These are phyloP conservation scores for Mixornis gularis DNA, from an alignment of 2,113 vertebrate genomes.

Conservation along the genomic window DNA sequence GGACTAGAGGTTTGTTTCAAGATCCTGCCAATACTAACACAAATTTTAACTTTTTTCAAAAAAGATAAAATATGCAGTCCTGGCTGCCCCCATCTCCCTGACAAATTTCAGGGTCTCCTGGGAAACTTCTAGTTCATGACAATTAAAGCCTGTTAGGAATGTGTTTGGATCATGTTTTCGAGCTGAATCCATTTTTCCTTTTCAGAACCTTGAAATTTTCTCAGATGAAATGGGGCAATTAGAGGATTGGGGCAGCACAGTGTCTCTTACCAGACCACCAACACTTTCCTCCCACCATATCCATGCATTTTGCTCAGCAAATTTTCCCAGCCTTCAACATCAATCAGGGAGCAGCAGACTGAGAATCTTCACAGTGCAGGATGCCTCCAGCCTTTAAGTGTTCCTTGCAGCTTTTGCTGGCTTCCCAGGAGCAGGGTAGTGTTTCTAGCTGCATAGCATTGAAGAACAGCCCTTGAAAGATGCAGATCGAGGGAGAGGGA, in stretches of 20 bases:
- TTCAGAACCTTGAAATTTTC: neutral
- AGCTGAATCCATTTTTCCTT: neutral
- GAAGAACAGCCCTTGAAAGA: neutral
- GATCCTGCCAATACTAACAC: neutral
- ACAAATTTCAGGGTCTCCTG: neutral
- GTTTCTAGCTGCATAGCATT: neutral
- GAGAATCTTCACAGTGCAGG: neutral
- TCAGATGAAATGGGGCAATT: neutral
- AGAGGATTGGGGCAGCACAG: neutral
- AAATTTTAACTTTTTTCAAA: neutral
- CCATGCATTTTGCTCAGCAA: neutral
- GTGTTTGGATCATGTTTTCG: neutral
- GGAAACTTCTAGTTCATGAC: neutral
- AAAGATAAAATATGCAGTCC: neutral
- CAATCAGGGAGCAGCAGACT: neutral
- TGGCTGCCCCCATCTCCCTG: neutral
- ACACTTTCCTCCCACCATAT: neutral
- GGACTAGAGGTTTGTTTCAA: neutral
- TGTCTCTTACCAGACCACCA: neutral
- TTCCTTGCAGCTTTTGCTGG: neutral
- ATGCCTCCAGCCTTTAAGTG: neutral
- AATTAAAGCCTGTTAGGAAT: neutral
- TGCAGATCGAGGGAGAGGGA: accelerated
- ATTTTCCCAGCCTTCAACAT: neutral
- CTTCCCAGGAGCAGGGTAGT: neutral